Conservation (phyloP, 2,797 vertebrate genomes). For the Dipus sagitta region DNA sequence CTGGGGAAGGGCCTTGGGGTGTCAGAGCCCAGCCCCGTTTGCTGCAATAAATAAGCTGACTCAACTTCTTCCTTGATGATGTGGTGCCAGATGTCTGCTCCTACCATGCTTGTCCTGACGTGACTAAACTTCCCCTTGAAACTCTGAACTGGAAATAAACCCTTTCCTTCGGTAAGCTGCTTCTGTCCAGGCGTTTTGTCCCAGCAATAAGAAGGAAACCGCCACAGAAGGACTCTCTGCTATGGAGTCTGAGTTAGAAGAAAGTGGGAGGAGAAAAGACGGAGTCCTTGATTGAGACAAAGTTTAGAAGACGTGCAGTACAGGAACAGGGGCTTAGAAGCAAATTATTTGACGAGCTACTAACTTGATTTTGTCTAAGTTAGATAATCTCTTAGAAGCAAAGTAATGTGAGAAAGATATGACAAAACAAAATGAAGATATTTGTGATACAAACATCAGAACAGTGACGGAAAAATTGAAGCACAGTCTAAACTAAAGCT, state of each 20-base stretch:
- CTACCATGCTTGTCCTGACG: no score
- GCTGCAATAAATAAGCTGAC: no score
- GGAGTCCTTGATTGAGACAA: background rate
- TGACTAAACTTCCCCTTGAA: no score
- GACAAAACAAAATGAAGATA: background rate
- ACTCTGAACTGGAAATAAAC: no score
- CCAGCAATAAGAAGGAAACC: no score
- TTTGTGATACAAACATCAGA: background rate
- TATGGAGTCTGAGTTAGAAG: background rate
- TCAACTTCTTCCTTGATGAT: no score
- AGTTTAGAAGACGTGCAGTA: background rate
- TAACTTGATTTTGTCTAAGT: background rate
- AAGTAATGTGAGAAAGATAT: conserved; percentile 40
- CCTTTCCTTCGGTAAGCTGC: no score
- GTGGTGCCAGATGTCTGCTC: no score
- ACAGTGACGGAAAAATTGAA: background rate
- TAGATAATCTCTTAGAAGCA: background rate
- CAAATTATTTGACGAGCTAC: background rate
- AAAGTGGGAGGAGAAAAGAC: background rate
- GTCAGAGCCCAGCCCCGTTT: no score
- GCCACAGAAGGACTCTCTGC: background rate
- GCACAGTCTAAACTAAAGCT: background rate
- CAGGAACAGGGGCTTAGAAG: background rate
- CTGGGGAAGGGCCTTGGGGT: no score
- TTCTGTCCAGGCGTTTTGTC: no score